Evolutionary conservation across 2,113 vertebrate species (phyloP).

Genomic region (Eonycteris spelaea): DNA sequence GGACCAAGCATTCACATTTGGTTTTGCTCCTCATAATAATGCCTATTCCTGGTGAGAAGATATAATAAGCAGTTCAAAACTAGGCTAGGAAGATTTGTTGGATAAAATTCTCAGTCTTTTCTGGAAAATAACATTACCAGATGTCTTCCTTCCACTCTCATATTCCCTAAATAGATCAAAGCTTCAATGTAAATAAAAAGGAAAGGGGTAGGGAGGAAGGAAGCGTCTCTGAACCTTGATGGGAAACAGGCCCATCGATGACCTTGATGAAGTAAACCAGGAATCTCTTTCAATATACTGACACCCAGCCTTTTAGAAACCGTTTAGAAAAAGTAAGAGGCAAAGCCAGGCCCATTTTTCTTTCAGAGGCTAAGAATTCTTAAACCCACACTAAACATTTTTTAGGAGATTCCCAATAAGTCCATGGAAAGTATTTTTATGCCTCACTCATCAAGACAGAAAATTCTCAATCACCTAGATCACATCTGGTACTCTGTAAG

Average conservation of each 20-base stretch:
- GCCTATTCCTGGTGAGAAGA: neutral
- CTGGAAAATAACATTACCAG: constrained; percentile 53
- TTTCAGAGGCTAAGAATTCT: constrained; percentile 24
- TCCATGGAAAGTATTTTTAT: neutral
- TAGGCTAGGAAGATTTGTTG: constrained; percentile 16
- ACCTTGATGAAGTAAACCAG: constrained; percentile 20
- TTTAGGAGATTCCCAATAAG: neutral
- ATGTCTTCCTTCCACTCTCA: constrained; percentile 20
- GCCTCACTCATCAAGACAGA: constrained; percentile 21
- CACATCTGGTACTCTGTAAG: neutral
- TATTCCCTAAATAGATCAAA: constrained; percentile 42
- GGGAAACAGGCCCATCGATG: constrained; percentile 26
- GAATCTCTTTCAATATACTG: constrained; percentile 35
- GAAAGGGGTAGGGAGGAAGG: neutral
- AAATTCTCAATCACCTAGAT: neutral
- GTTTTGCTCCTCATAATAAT: neutral
- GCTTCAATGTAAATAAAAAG: constrained; percentile 13
- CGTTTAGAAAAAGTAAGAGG: neutral
- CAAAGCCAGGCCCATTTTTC: constrained; percentile 27
- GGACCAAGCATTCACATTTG: neutral
- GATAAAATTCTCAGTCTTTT: constrained; percentile 34
- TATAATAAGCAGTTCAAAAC: constrained; percentile 37
- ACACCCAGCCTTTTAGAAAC: constrained; percentile 9
- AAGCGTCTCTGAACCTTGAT: constrained; percentile 2
- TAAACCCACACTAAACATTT: neutral